A percentile compares a stretch with the other conserved stretches of the same genome.
Evolutionary conservation across 2,113 vertebrate genomes (phyloP).

Genomic region (Cromileptes altivelis): DNA sequence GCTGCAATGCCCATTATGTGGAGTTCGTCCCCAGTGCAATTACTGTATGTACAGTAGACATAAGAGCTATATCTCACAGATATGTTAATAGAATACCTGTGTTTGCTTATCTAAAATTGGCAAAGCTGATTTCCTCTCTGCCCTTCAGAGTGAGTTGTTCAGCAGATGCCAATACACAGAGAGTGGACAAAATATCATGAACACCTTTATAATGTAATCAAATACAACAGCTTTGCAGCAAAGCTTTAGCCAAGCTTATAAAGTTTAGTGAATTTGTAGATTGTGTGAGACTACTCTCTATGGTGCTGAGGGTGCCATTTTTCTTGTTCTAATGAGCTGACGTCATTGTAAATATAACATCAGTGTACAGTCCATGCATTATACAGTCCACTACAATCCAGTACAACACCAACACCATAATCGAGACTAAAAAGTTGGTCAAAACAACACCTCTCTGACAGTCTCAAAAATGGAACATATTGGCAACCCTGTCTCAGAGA

Average conservation of each 20-base stretch:
- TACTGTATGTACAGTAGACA: slow-evolving; percentile 64
- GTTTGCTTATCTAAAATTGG: slow-evolving; percentile 55
- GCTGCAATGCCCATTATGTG: slow-evolving; percentile 61
- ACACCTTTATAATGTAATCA: slow-evolving; percentile 9
- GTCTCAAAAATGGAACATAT: neutral
- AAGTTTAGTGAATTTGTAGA: neutral
- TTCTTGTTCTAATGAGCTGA: slow-evolving; percentile 9
- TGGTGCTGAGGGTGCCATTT: neutral
- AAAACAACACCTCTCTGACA: slow-evolving; percentile 18
- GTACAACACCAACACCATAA: neutral
- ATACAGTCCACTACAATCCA: neutral
- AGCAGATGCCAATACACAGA: neutral
- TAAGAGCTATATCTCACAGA: slow-evolving; percentile 18
- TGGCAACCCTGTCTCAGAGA: neutral
- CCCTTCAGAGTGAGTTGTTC: neutral
- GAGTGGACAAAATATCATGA: neutral
- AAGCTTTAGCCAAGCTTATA: slow-evolving; percentile 18
- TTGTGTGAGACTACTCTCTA: neutral
- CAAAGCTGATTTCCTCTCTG: slow-evolving; percentile 1
- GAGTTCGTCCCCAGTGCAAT: slow-evolving; percentile 64
- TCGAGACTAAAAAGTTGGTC: neutral
- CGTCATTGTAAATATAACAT: slow-evolving; percentile 27
- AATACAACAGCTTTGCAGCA: neutral
- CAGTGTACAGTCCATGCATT: neutral
- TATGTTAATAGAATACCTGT: slow-evolving; percentile 15